These are phyloP conservation scores for Mesorhabditis spiculigera DNA, from an alignment of 2,888 invertebrate species.

Conservation along the genomic window DNA sequence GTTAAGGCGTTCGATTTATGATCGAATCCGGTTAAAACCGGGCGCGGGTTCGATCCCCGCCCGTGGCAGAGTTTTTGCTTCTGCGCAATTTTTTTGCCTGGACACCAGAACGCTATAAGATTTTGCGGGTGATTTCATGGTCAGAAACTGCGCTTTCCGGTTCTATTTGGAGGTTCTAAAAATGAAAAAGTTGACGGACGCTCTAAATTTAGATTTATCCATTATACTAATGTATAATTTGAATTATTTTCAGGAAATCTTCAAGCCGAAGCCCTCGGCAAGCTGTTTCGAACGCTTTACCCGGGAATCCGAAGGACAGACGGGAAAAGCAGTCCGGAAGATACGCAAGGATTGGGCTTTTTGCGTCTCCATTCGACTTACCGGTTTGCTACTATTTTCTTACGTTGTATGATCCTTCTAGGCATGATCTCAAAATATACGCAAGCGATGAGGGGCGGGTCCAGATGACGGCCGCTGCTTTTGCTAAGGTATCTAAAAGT, in stretches of 20 bases:
- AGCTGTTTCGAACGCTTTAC: slow-evolving; percentile 98
- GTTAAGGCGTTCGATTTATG: too few relatives aligned
- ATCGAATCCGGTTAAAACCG: too few relatives aligned
- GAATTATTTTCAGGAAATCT: slow-evolving; percentile 35
- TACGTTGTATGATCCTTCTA: slow-evolving; percentile 31
- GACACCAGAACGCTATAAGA: too few relatives aligned
- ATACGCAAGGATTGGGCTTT: slow-evolving; percentile 77
- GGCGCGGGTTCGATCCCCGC: too few relatives aligned
- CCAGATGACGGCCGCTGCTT: slow-evolving; percentile 99
- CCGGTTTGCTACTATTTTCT: slow-evolving; percentile 84
- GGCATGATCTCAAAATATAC: slow-evolving; percentile 70
- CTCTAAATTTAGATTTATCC: too few relatives aligned
- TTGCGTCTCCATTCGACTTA: slow-evolving; percentile 93
- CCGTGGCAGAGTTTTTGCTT: too few relatives aligned
- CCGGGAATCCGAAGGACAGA: slow-evolving; percentile 65
- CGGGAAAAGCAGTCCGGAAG: slow-evolving; percentile 51
- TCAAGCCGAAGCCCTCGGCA: slow-evolving; percentile 66
- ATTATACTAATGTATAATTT: too few relatives aligned
- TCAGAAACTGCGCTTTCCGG: too few relatives aligned
- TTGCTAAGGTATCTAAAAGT: slow-evolving; percentile 74
- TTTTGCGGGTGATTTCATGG: too few relatives aligned
- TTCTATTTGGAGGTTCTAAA: not conserved
- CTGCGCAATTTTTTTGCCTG: too few relatives aligned
- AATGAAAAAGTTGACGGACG: too few relatives aligned
- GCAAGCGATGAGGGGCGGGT: slow-evolving; percentile 98